phyloP scores from a whole-genome alignment of 2,797 vertebrate species.

The Tympanoctomys barrerae region DNA sequence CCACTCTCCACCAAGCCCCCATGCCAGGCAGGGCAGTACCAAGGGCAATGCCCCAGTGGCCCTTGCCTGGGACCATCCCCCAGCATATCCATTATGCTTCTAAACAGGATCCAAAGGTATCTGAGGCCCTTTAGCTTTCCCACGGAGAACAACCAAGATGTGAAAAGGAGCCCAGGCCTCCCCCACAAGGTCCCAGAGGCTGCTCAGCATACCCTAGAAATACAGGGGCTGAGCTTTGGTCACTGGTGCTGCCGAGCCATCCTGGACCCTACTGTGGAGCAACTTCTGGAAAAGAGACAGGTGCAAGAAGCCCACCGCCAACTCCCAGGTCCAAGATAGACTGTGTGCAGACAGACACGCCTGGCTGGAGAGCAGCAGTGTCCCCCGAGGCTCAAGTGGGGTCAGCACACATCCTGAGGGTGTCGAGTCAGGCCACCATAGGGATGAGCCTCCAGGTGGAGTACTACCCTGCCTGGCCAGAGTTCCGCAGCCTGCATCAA shows the following conservation, averaged over 20 bases:
- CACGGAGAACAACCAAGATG: background rate
- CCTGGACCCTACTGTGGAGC: background rate
- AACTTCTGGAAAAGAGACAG: background rate
- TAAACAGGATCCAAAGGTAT: background rate
- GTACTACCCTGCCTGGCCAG: background rate
- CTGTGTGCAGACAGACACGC: background rate
- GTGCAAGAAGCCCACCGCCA: constrained; percentile 20
- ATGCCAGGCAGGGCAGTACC: background rate
- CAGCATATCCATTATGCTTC: background rate
- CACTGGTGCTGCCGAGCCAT: background rate
- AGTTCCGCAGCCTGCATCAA: background rate
- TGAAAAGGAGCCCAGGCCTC: background rate
- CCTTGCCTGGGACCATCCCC: background rate
- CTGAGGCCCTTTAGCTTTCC: background rate
- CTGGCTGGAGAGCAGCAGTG: background rate
- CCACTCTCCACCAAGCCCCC: background rate
- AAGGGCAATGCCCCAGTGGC: background rate
- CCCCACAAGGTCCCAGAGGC: background rate
- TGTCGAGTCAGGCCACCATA: background rate
- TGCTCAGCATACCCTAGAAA: background rate
- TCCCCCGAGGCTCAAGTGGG: fast-evolving
- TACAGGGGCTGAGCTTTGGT: fast-evolving
- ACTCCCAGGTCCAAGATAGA: background rate
- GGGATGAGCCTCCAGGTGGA: background rate
- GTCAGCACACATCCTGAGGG: too few species aligned